These are phyloP conservation scores for Typhlomys cinereus DNA, from an alignment of 2,113 vertebrate species.

Conservation along the genomic window DNA sequence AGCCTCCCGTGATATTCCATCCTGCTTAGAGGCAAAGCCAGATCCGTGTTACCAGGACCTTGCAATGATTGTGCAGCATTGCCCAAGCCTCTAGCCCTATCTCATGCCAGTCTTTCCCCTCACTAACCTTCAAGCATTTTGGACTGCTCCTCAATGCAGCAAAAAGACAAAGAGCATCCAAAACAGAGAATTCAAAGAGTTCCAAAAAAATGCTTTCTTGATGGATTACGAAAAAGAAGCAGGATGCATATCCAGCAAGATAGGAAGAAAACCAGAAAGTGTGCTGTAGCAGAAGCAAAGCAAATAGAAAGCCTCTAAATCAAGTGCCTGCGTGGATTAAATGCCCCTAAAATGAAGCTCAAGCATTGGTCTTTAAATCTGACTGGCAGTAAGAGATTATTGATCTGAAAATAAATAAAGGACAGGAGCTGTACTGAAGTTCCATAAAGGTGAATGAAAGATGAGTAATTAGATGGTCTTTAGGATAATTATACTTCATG, in stretches of 20 bases:
- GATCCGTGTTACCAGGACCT: background rate
- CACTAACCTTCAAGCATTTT: background rate
- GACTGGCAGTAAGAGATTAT: background rate
- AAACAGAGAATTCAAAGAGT: background rate
- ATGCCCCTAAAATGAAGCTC: background rate
- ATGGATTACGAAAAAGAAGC: background rate
- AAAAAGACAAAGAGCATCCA: background rate
- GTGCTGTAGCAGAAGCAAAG: background rate
- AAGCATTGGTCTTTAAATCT: background rate
- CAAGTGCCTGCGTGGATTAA: background rate
- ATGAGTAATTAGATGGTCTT: conserved; percentile 2
- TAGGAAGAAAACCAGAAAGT: background rate
- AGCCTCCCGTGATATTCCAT: background rate
- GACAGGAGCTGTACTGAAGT: background rate
- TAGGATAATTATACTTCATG: background rate
- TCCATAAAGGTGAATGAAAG: background rate
- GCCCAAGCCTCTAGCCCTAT: background rate
- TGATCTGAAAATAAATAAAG: conserved; percentile 11
- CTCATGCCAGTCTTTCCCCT: background rate
- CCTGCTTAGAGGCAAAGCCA: background rate
- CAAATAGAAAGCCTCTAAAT: background rate
- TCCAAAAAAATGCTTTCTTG: background rate
- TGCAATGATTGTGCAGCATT: background rate
- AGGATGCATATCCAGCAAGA: background rate
- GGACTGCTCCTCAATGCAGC: background rate